Percentiles rank a stretch among this genome's conserved stretches.
Conservation (phyloP, 2,113 vertebrate genomes). For the Anarhynchus alexandrinus region DNA sequence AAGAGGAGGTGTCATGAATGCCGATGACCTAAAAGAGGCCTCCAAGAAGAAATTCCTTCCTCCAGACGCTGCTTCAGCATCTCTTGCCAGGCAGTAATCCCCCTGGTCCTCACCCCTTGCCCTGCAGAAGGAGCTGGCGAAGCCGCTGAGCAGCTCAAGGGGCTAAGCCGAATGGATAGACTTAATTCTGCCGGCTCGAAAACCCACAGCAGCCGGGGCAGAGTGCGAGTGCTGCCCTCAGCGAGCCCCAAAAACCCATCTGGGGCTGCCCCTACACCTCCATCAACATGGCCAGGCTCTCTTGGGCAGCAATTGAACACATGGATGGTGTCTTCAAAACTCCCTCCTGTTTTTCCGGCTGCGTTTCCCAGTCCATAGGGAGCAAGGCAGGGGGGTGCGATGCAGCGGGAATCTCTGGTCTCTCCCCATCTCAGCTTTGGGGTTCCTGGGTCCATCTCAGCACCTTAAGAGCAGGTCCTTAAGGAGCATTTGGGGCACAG, state of each 20-base stretch:
- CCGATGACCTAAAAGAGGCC: not conserved
- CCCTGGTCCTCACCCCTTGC: not conserved
- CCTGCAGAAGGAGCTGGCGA: not conserved
- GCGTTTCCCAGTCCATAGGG: accelerated
- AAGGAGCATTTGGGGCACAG: not conserved
- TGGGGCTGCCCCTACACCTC: not conserved
- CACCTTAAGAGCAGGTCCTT: not conserved
- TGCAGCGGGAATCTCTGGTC: accelerated
- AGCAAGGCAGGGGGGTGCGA: accelerated
- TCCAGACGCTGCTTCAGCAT: not conserved
- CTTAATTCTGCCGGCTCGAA: not conserved
- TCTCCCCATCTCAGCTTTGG: not conserved
- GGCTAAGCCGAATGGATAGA: not conserved
- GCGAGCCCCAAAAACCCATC: not conserved
- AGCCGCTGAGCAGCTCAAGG: not conserved
- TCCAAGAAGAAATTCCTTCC: not conserved
- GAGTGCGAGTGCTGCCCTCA: accelerated
- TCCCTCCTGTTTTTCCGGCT: not conserved
- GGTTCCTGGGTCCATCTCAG: not conserved
- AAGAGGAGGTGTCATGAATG: not conserved
- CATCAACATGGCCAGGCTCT: accelerated
- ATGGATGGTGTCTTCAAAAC: accelerated
- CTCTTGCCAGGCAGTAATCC: accelerated
- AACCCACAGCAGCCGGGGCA: not conserved
- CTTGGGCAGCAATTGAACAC: not conserved